Conservation (phyloP, 2,113 vertebrate genomes). For the Eclectus roratus region DNA sequence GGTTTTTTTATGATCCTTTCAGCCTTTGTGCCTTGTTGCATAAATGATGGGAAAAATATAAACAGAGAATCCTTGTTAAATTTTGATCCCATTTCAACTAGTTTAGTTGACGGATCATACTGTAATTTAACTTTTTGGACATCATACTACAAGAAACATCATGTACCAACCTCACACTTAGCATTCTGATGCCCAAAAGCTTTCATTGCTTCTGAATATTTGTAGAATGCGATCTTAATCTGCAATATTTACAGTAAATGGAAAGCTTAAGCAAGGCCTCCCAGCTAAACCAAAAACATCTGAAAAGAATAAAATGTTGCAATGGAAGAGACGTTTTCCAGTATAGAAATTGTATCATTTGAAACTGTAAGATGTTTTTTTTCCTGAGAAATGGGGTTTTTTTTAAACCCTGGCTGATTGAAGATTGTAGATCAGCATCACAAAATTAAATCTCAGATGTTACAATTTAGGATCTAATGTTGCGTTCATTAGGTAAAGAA, state of each 20-base stretch:
- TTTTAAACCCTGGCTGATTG: background rate
- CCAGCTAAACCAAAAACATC: background rate
- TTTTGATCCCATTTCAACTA: background rate
- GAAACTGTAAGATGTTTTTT: background rate
- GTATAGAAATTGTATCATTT: background rate
- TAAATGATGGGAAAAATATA: background rate
- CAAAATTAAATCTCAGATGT: background rate
- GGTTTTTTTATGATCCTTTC: background rate
- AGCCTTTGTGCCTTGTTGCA: background rate
- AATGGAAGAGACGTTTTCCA: background rate
- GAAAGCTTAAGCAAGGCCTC: background rate
- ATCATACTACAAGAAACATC: background rate
- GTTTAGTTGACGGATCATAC: background rate
- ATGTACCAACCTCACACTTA: background rate
- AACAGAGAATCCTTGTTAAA: background rate
- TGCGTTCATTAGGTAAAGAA: background rate
- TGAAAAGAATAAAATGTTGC: background rate
- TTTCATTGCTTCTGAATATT: background rate
- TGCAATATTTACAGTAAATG: background rate
- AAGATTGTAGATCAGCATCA: background rate
- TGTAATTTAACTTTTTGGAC: background rate
- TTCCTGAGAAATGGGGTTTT: background rate
- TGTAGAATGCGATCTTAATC: background rate
- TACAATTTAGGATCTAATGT: background rate
- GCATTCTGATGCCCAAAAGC: background rate